These are phyloP conservation scores for Cephus sareptanus DNA, from an alignment of 2,888 invertebrate genomes.

Conservation along the genomic window DNA sequence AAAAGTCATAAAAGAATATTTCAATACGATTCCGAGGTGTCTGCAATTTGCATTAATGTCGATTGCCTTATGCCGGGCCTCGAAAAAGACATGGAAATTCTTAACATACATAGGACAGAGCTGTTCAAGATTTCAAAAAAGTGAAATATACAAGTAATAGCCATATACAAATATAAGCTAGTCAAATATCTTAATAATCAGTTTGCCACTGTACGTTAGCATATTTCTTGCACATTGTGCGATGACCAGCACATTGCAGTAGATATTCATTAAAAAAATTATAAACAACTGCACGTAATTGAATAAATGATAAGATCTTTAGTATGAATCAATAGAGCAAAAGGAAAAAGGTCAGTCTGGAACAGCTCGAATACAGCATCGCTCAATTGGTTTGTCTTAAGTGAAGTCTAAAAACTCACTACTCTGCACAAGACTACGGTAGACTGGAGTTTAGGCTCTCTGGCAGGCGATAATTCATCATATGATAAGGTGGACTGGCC, in stretches of 20 bases:
- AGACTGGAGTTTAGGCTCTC: constrained; percentile 67
- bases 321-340: constrained; percentile 2
- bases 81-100: constrained; percentile 33
- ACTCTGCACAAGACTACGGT: constrained; percentile 58
- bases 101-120: constrained; percentile 45
- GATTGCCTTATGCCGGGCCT: constrained; percentile 36
- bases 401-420: constrained; percentile 53
- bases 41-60: not conserved
- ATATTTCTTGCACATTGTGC: not conserved
- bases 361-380: constrained; percentile 56
- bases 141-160: constrained; percentile 3
- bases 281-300: not conserved
- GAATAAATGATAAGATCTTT: not conserved
- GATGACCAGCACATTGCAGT: not conserved
- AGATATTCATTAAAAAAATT: not conserved
- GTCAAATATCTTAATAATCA: not conserved
- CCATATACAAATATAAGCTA: constrained; percentile 25
- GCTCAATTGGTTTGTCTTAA: constrained; percentile 50
- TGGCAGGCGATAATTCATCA: constrained; percentile 81
- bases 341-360: constrained; percentile 41
- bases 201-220: not conserved
- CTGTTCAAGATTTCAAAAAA: constrained; percentile 45
- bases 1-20: not conserved
- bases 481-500: constrained; percentile 78
- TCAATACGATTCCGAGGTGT: not conserved